These are phyloP conservation scores for Heliconius ethilla DNA, from an alignment of 2,888 invertebrate species.

Conservation along the genomic window DNA sequence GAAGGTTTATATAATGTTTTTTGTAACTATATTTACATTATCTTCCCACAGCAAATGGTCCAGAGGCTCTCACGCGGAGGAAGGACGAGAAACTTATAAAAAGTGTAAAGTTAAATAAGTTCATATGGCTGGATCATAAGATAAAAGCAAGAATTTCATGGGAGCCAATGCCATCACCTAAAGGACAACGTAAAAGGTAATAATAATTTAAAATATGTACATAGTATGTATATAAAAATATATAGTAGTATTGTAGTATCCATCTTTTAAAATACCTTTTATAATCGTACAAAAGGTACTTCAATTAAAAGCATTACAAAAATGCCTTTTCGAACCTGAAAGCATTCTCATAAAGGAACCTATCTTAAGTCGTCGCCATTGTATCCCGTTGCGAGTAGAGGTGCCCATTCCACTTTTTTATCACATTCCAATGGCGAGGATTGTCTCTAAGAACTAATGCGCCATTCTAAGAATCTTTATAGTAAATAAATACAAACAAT, in stretches of 20 bases:
- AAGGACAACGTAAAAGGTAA: slow-evolving; percentile 61
- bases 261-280: not conserved
- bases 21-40: slow-evolving; percentile 12
- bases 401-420: slow-evolving; percentile 11
- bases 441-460: not conserved
- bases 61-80: slow-evolving; percentile 59
- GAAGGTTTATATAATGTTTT: slow-evolving; percentile 7
- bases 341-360: slow-evolving; percentile 9
- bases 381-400: slow-evolving; percentile 2
- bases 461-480: not conserved
- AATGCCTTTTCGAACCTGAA: not conserved
- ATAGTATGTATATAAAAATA: not conserved
- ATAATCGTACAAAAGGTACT: not conserved
- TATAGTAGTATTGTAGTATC: too few relatives aligned
- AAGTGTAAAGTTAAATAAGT: slow-evolving; percentile 66
- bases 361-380: slow-evolving; percentile 11
- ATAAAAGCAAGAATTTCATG: slow-evolving; percentile 70
- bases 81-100: slow-evolving; percentile 59
- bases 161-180: slow-evolving; percentile 58
- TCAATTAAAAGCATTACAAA: not conserved
- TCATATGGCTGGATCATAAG: slow-evolving; percentile 70
- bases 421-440: slow-evolving; percentile 15
- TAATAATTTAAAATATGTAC: not conserved
- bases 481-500: not conserved
- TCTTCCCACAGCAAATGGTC: slow-evolving; percentile 55